Evolutionary conservation across 2,797 vertebrate genomes (phyloP), one percentile per base, ranked within the genome.

Genomic region (Phoxinus dragarum): DNA sequence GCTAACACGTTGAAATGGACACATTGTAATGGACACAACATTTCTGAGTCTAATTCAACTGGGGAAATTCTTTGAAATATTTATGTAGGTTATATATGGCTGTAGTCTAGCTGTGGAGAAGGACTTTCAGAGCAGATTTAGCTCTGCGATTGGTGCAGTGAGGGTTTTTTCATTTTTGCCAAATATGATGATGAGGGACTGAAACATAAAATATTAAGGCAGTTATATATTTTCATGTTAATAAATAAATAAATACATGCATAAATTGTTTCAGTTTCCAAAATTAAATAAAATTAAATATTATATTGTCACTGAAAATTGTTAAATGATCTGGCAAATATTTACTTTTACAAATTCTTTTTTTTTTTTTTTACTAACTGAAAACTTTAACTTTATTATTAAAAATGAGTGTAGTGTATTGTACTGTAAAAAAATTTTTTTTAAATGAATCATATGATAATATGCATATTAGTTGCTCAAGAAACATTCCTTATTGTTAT

Each of bases 81-180:
- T 21, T 10, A 73, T 78, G n/a, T 66, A n/a, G 71, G 56, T 74
- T 59, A 40, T 38, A 75, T 75, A 69, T 52, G 23, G 44, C 34
- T 67, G 3, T 66, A 21, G 34, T 77, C 34, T 31, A 56, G 36
- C 4, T 38, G 7, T 23, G 21, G 74, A 9, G 12, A 56, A 42
- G 49, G 36, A 59, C 36, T 34, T 54, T 38, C 16, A 38, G 6
- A 31, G 17, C 44, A 49, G 52, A 47, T 61, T 75, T 40, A 76
- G 21, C 72, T 11, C 27, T 59, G 54, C 73, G 3, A 14, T 72
- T n/a, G 47, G 44, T 36, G 10, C 2, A 67, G 23, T 44, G 4
- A 19, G 40, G 1, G 6, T 0, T 67, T 47, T 67, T 67, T 66
- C 9, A 34, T 80, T 47, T 47, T 36, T 40, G 49, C 3, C 17